Percentiles rank a stretch among this genome's conserved stretches.
Conservation (phyloP, 2,888 invertebrate species). For the Nemotelus pantherinus region DNA sequence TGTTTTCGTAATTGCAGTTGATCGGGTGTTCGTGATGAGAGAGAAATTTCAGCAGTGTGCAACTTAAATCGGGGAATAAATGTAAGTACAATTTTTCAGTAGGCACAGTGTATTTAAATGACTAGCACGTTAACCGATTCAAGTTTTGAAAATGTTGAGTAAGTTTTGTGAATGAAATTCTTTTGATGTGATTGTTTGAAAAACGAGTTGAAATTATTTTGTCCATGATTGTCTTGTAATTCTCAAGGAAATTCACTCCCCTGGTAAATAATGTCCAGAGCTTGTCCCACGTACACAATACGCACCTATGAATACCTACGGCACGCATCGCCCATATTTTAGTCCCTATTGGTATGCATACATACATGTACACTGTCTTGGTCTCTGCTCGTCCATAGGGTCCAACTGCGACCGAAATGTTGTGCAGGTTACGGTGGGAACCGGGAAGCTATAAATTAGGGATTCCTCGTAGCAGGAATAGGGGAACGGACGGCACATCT, state of each 20-base stretch:
- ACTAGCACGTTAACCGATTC: slow-evolving; percentile 9
- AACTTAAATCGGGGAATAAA: slow-evolving; percentile 25
- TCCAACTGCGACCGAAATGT: background rate
- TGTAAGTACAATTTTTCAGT: slow-evolving; percentile 17
- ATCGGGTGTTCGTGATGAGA: slow-evolving; percentile 2
- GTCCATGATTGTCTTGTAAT: background rate
- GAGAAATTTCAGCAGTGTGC: background rate
- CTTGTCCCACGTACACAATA: background rate
- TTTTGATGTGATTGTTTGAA: background rate
- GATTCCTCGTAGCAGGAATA: background rate
- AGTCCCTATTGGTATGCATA: background rate
- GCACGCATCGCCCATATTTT: slow-evolving; percentile 24
- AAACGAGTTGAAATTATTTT: background rate
- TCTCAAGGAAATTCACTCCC: background rate
- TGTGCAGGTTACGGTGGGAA: slow-evolving; percentile 5
- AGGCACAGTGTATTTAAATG: background rate
- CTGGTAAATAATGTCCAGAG: background rate
- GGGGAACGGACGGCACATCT: background rate
- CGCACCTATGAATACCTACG: slow-evolving; percentile 16
- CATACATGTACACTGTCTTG: too few relatives aligned
- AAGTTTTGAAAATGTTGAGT: background rate
- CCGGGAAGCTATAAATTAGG: slow-evolving; percentile 16
- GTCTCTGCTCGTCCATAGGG: background rate
- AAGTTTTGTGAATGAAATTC: background rate
- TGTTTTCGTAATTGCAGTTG: slow-evolving; percentile 24